Conservation (phyloP, 2,797 vertebrate genomes). For the Bradypus variegatus region DNA sequence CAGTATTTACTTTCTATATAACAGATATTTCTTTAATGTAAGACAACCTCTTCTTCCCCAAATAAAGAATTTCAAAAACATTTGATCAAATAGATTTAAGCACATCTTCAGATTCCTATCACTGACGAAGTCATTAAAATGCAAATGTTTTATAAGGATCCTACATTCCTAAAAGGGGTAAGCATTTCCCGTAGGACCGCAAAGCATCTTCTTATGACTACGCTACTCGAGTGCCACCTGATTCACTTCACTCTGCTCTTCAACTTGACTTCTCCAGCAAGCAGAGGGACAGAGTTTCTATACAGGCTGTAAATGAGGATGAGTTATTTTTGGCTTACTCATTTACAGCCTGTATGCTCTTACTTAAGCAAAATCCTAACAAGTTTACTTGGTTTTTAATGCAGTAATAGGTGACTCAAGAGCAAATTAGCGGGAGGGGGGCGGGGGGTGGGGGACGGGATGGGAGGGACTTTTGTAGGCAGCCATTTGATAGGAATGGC, state of each 20-base stretch:
- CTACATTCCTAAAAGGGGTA: background rate
- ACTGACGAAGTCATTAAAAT: background rate
- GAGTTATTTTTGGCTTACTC: background rate
- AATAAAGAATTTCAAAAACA: slow-evolving; percentile 21
- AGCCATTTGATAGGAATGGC: slow-evolving; percentile 6
- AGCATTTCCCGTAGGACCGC: background rate
- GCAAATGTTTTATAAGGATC: background rate
- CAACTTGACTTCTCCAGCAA: slow-evolving; percentile 12
- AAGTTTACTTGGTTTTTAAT: slow-evolving; percentile 2
- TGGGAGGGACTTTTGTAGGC: background rate
- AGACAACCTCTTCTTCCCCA: background rate
- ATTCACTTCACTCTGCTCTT: background rate
- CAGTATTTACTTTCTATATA: background rate
- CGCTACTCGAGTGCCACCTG: background rate
- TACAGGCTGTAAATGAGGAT: background rate
- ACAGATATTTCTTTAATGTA: background rate
- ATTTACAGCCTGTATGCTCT: background rate
- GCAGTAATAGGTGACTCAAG: background rate
- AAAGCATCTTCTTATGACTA: no score
- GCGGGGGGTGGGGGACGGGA: no score
- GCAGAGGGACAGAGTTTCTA: slow-evolving; percentile 37
- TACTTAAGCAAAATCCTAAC: slow-evolving; percentile 23
- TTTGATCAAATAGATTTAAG: background rate
- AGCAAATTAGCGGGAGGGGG: slow-evolving; percentile 10
- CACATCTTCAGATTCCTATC: slow-evolving; percentile 25